Conservation (phyloP, 2,113 vertebrate genomes). For the Pitta sordida region DNA sequence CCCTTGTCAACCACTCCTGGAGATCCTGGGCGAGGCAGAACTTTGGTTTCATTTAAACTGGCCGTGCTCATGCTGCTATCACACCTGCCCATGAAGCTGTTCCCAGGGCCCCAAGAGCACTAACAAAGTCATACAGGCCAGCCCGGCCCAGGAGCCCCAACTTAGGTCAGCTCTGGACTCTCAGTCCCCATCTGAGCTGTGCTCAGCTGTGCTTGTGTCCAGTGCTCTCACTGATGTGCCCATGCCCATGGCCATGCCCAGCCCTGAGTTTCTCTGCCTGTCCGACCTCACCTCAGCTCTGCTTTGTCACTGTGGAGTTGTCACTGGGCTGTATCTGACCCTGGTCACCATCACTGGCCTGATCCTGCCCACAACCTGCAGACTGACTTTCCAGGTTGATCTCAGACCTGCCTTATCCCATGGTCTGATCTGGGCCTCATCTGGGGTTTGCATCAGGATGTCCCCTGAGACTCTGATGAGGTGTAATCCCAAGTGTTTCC, state of each 20-base stretch:
- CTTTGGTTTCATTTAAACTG: background rate
- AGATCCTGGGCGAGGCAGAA: background rate
- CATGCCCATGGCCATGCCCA: background rate
- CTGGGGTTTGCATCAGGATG: background rate
- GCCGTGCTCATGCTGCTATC: background rate
- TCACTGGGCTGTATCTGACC: background rate
- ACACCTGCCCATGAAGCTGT: background rate
- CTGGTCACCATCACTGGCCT: background rate
- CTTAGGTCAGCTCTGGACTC: background rate
- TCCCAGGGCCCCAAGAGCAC: background rate
- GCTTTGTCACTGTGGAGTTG: background rate
- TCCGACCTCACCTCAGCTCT: background rate
- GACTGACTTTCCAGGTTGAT: background rate
- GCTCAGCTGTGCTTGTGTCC: background rate
- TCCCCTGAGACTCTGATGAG: background rate
- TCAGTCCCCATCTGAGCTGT: background rate
- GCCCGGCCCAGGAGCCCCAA: background rate
- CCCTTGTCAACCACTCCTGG: background rate
- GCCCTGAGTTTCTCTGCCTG: background rate
- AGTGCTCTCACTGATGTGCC: background rate
- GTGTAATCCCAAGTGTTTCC: background rate
- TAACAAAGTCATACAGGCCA: background rate
- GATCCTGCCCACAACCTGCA: background rate
- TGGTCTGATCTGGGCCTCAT: background rate
- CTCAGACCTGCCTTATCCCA: background rate